Conservation (phyloP, 2,113 vertebrate species). For the Mesembrinibis cayennensis region DNA sequence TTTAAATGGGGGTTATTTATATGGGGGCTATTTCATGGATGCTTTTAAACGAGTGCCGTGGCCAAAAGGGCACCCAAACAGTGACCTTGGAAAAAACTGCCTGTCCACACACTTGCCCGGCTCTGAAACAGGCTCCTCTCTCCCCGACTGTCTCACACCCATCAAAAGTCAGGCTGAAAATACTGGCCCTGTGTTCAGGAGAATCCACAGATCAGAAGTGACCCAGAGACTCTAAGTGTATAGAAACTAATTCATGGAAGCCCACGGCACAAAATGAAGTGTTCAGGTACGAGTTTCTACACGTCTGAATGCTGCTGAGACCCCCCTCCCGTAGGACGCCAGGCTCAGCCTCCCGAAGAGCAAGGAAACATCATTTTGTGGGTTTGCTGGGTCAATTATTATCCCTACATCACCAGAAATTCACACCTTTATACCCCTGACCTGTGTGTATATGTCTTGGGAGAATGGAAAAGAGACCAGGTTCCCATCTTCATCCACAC, state of each 20-base stretch:
- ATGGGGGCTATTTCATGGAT: neutral
- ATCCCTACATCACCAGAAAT: neutral
- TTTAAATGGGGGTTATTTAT: neutral
- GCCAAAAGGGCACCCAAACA: neutral
- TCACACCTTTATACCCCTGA: neutral
- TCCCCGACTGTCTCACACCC: neutral
- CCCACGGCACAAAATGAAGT: neutral
- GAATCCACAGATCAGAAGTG: neutral
- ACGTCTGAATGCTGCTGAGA: neutral
- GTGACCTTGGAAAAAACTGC: neutral
- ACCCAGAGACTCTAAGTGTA: neutral
- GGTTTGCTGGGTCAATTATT: neutral
- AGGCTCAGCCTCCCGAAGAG: neutral
- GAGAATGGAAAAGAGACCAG: neutral
- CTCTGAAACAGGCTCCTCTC: neutral
- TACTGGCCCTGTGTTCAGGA: neutral
- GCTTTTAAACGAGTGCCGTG: neutral
- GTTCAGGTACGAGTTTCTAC: neutral
- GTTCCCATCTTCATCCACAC: neutral
- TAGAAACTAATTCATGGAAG: neutral
- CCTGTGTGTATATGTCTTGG: too few species aligned
- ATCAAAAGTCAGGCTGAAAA: neutral
- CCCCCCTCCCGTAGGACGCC: accelerated
- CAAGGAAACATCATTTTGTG: accelerated
- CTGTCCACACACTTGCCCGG: neutral